These are phyloP conservation scores for Papilio protenor DNA, from an alignment of 2,888 invertebrate species.

Conservation along the genomic window DNA sequence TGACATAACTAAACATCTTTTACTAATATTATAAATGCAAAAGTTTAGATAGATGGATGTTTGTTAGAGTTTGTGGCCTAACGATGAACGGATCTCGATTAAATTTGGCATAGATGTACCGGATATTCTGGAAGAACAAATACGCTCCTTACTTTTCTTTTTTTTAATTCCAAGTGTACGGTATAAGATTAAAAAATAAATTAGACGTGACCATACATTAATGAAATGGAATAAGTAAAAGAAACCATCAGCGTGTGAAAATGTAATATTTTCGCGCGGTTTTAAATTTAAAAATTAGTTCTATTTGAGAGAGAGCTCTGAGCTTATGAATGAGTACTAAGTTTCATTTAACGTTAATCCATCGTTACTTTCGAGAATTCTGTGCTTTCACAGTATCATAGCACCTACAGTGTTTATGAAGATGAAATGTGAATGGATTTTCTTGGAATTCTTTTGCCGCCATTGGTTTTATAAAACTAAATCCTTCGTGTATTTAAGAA, in stretches of 20 bases:
- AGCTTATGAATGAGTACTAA: constrained; percentile 5
- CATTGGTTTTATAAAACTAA: not conserved
- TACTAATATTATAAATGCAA: too few relatives aligned
- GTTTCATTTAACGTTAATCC: constrained; percentile 8
- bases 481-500: not conserved
- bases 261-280: not conserved
- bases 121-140: too few relatives aligned
- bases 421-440: not conserved
- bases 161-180: too few relatives aligned
- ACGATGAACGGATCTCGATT: too few relatives aligned
- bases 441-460: not conserved
- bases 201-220: too few relatives aligned
- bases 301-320: not conserved
- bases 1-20: too few relatives aligned
- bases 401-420: not conserved
- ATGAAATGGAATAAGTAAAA: not conserved
- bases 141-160: too few relatives aligned
- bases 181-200: too few relatives aligned
- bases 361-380: not conserved
- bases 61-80: too few relatives aligned
- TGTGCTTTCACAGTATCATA: not conserved
- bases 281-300: not conserved
- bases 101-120: too few relatives aligned
- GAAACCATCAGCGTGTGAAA: not conserved
- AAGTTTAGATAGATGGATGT: too few relatives aligned